Conservation (phyloP, 53 echinoderm and acorn worm genomes). For the Zoroaster sp. region DNA sequence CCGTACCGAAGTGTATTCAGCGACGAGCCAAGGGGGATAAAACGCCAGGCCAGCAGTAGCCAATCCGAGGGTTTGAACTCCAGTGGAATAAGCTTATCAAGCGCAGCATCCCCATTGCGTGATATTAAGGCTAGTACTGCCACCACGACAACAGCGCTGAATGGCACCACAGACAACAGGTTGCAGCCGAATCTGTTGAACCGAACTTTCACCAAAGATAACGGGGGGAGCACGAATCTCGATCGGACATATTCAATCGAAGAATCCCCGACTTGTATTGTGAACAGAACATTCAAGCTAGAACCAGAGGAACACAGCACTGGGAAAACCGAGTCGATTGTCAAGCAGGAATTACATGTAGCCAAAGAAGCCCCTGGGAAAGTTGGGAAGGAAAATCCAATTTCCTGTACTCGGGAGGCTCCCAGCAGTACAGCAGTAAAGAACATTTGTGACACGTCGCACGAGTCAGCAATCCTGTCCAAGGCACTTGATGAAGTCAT, state of each 20-base stretch:
- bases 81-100: slow-evolving; percentile 50
- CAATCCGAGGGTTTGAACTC: slow-evolving; percentile 63
- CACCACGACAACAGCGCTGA: background rate
- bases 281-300: slow-evolving; percentile 40
- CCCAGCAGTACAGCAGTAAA: background rate
- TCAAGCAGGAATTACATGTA: slow-evolving; percentile 27
- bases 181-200: slow-evolving; percentile 16
- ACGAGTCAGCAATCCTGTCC: background rate
- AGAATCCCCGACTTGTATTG: slow-evolving; percentile 43
- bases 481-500: slow-evolving; percentile 32
- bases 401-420: slow-evolving; percentile 32
- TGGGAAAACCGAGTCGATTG: background rate
- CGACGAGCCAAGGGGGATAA: slow-evolving; percentile 70
- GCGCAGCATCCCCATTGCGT: slow-evolving; percentile 31
- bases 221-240: background rate
- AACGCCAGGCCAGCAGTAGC: slow-evolving; percentile 77
- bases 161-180: background rate
- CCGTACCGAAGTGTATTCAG: slow-evolving; percentile 73
- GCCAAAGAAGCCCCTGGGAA: background rate
- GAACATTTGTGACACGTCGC: slow-evolving; percentile 1
- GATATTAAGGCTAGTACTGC: background rate
- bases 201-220: slow-evolving; percentile 45
- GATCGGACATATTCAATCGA: slow-evolving; percentile 45
- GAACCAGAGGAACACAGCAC: background rate
- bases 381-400: slow-evolving; percentile 34